phyloP scores from a whole-genome alignment of 2,888 invertebrate species.

The Tiliacea aurago region DNA sequence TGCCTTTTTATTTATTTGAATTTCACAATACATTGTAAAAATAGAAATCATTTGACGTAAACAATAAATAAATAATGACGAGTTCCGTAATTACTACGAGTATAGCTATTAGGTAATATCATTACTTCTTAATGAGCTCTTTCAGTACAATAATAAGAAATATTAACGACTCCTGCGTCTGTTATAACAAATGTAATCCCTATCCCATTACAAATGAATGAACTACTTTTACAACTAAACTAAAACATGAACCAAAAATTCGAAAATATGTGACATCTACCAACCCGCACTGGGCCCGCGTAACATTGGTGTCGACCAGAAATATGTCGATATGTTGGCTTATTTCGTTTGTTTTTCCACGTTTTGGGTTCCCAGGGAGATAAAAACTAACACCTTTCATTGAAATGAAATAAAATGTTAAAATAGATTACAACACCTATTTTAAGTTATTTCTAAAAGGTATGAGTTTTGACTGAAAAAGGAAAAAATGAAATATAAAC shows the following conservation, averaged over 20 bases:
- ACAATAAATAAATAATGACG: conserved; percentile 27
- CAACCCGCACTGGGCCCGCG: too few species aligned
- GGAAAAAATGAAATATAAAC: background rate
- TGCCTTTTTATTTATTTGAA: background rate
- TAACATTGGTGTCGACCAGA: background rate
- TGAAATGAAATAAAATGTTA: conserved; percentile 12
- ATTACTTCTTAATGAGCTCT: conserved; percentile 21
- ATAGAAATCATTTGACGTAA: background rate
- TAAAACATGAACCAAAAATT: too few species aligned
- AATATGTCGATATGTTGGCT: background rate
- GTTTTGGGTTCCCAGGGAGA: background rate
- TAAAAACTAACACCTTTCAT: conserved; percentile 3
- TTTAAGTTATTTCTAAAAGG: conserved; percentile 15
- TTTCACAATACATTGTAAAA: conserved; percentile 1
- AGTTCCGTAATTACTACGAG: conserved; percentile 24
- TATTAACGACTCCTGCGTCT: too few species aligned
- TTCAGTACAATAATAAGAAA: conserved; percentile 24
- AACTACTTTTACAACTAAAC: background rate
- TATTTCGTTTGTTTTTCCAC: background rate
- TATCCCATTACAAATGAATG: background rate
- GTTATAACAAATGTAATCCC: background rate
- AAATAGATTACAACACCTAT: conserved; percentile 42
- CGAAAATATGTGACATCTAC: too few species aligned
- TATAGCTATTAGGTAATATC: conserved; percentile 26
- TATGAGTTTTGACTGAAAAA: background rate